Evolutionary conservation across 2,888 invertebrate genomes (phyloP), one percentile per base, ranked within the genome.

Genomic region (Melangyna quadrimaculata): DNA sequence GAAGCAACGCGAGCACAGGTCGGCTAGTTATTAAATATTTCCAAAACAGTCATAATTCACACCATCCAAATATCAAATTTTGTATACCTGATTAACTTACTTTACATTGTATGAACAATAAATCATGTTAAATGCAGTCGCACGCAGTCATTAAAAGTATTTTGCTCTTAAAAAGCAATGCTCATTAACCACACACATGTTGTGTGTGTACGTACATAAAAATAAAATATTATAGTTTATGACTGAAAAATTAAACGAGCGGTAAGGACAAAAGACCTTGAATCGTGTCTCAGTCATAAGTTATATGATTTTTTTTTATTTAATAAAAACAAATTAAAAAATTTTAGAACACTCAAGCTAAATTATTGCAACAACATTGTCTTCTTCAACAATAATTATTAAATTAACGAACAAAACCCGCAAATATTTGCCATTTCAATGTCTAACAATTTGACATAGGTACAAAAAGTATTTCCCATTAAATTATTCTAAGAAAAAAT

Each of bases 361-460:
- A 74, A 63, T 70, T 59, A 57, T 57, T 57, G 3, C 43, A 40
- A 40, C n/a, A n/a, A n/a, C 2, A 43, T n/a, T n/a, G 3, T 8
- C 17, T 2, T 40, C 61, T 24, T 1, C n/a, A 7, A n/a, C n/a
- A n/a, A n/a, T n/a, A n/a, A 24, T 40, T 35, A 70, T 63, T 69
- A 53, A 9, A 27, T 67, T 75, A 79, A 79, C 71, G 79, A 79
- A 75, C 79, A 75, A 59, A 84, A 59, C 51, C 70, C 67, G 83
- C 71, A 71, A 79, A 84, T 59, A 74, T n/a, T 70, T 74, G 57
- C 27, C 12, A 40, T 32, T 65, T 40, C 27, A 70, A 79, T 48
- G 7, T 48, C 14, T 48, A 14, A 1, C 0, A 14, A 48, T 22
- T 14, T 24, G 48, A 6, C 19, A 22, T 24, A 12, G n/a, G n/a